phyloP scores from a whole-genome alignment of 2,797 vertebrate genomes.

The Melanotaenia nigrans region DNA sequence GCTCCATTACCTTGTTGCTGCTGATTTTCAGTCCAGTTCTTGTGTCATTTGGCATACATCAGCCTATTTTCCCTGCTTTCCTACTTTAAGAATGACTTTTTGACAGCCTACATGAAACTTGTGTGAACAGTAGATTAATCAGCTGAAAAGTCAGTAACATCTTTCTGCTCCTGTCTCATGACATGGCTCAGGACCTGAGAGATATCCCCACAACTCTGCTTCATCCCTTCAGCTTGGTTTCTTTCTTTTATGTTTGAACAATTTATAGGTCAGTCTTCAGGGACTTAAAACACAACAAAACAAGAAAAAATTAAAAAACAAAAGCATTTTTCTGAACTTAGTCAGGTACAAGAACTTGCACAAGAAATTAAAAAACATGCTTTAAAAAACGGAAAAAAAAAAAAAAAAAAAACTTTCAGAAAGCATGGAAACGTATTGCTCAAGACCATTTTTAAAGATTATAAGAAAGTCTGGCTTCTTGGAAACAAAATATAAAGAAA shows the following conservation, averaged over 20 bases:
- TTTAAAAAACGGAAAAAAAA: background rate
- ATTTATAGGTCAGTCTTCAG: background rate
- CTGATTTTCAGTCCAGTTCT: background rate
- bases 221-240: background rate
- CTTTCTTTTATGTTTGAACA: background rate
- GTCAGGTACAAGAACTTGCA: background rate
- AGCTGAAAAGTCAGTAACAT: background rate
- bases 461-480: background rate
- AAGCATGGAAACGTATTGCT: background rate
- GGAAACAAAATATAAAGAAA: background rate
- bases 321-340: background rate
- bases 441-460: background rate
- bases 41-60: background rate
- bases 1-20: background rate
- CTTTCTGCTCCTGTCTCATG: background rate
- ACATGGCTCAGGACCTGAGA: too few relatives aligned
- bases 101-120: background rate
- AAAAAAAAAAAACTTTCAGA: background rate
- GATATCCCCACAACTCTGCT: background rate
- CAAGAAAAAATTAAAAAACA: background rate
- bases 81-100: background rate
- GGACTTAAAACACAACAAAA: background rate
- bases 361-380: background rate
- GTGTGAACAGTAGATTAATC: background rate
- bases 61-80: background rate